Conservation (phyloP, 2,888 invertebrate species). For the Drosophila limbata region DNA sequence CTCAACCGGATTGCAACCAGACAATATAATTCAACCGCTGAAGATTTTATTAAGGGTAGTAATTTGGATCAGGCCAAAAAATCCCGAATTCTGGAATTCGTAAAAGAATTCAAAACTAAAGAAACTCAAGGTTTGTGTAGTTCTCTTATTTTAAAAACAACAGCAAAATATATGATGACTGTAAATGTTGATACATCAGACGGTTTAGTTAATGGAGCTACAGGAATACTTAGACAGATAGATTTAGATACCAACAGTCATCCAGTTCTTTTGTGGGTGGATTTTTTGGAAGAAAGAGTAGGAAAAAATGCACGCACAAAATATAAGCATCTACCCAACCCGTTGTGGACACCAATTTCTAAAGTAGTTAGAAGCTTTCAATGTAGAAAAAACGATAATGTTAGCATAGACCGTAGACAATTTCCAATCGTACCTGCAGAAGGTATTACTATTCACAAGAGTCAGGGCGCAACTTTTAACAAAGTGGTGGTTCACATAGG, state of each 20-base stretch:
- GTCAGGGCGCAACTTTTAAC: neutral
- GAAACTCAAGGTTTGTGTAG: neutral
- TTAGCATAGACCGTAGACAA: constrained; percentile 1
- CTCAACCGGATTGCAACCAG: too few relatives aligned
- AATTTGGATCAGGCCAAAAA: too few relatives aligned
- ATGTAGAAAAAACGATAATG: neutral
- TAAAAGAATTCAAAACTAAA: neutral
- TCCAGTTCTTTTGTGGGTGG: neutral
- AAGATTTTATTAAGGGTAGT: neutral
- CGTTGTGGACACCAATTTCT: neutral
- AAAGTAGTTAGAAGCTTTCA: neutral
- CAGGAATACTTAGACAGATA: neutral
- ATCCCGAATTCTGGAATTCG: too few relatives aligned
- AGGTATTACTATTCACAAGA: constrained; percentile 12
- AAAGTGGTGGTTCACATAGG: too few relatives aligned
- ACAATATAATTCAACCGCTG: too few relatives aligned
- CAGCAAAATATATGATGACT: too few relatives aligned
- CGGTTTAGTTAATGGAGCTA: neutral
- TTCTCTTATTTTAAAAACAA: neutral
- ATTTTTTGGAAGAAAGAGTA: neutral
- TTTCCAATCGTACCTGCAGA: constrained; percentile 23
- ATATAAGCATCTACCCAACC: neutral
- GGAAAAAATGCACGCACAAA: neutral
- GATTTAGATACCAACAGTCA: constrained; percentile 1
- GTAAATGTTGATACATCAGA: neutral